Evolutionary conservation across 2,888 invertebrate genomes (phyloP), one percentile per base, ranked within the genome.

Genomic region (Cataglyphis cursor): DNA sequence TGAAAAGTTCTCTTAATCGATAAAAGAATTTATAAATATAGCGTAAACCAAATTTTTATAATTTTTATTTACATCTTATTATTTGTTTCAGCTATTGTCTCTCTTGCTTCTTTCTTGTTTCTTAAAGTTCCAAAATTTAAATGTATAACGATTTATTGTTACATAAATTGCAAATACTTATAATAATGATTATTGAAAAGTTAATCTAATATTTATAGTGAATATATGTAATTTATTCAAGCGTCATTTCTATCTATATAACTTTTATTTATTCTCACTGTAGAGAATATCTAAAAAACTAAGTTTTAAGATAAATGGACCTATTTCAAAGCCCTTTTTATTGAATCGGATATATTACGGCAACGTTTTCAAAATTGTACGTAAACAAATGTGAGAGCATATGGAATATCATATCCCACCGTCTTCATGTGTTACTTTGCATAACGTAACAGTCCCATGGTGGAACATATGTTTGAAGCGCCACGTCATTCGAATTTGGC

Each of bases 401-500:
- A 48, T 48, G 3, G 18, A 48, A n/a, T 18, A 48, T 48, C 3
- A 44, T 41, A 41, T 44, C 12, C 15, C 15, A 44, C 3, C 48
- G 1, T 21, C 21, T n/a, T n/a, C 8, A 15, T 3, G 3, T 8
- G 51, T 18, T 15, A 12, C 12, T 18, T 18, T 28, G 10, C 15
- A 54, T 4, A 54, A 9, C 15, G 21, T 54, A 35, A 31, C 21
- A 10, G 9, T 21, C 6, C 2, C 3, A n/a, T 21, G 21, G n/a
- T 28, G 12, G n/a, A 28, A 48, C n/a, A 51, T 9, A 2, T 8
- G 51, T 51, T n/a, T 2, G 35, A 24, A 10, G 54, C 15, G 70
- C n/a, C 41, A 28, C 12, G 12, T 12, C 59, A n/a, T 86, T 84
- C 61, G 75, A 85, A 82, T 38, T 64, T 54, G 78, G 85, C 88